Conservation (phyloP, 2,888 invertebrate genomes). For the Lithosia quadra region DNA sequence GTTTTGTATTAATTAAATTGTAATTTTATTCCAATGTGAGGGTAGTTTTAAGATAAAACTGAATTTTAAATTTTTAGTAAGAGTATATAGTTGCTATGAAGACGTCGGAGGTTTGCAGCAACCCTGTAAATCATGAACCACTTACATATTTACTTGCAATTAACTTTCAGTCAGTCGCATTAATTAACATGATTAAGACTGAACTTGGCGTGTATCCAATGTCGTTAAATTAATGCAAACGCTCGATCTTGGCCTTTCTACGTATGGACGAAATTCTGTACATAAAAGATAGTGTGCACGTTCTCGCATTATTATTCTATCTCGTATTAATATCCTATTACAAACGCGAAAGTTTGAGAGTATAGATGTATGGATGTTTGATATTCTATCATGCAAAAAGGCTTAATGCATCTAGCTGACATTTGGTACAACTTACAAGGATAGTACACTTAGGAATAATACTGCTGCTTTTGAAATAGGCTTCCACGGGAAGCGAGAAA, state of each 20-base stretch:
- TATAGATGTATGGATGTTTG: too few species aligned
- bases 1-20: neutral
- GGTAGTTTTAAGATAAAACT: neutral
- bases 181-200: slow-evolving; percentile 40
- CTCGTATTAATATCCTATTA: too few species aligned
- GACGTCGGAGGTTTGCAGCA: neutral
- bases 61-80: neutral
- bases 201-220: slow-evolving; percentile 41
- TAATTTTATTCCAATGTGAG: neutral
- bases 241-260: slow-evolving; percentile 29
- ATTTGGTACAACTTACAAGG: too few species aligned
- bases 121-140: neutral
- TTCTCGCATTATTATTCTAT: too few species aligned
- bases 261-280: neutral
- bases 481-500: too few species aligned
- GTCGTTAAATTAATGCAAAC: slow-evolving; percentile 27
- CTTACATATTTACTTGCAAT: slow-evolving; percentile 26
- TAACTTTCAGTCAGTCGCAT: slow-evolving; percentile 30
- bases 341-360: too few species aligned
- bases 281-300: too few species aligned
- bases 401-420: too few species aligned
- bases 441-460: too few species aligned
- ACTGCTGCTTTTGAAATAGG: too few species aligned
- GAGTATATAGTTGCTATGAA: neutral
- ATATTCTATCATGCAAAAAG: too few species aligned